Base-by-base conservation (phyloP, 2,797 vertebrate genomes). In the Pantherophis alleghaniensis region DNA sequence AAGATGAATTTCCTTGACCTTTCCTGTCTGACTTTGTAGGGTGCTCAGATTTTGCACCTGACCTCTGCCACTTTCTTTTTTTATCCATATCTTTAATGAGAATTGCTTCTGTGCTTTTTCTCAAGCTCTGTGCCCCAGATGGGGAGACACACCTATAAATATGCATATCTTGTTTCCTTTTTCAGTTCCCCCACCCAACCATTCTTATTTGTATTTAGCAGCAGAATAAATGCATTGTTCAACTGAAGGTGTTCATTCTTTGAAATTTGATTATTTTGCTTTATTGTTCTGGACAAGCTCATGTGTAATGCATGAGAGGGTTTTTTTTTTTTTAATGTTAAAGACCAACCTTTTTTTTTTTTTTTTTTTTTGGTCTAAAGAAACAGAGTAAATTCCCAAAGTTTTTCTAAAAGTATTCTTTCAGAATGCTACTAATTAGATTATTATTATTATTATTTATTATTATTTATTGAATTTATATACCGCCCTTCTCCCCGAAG, bases 361-460 rank as follows among this genome's bases (percentile, higher is more conserved):
- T 42, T 37, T 37, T 37, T 93, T 94, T 92, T 95, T 97, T 96
- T 92, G 94, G 91, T 96, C 98, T 97, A 96, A 97, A 98, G 97
- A 98, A 97, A 96, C 96, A 97, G 95, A 97, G 97, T 98, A 97
- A 97, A 97, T 95, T 97, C 97, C 93, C 0, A 79, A 55, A 88
- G 95, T 95, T 97, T 66, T 98, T 97, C 96, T 95, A 95, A 96
- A 60, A 96, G 92, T 96, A 96, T 98, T 98, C 97, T 96, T 97
- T 96, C 96, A 97, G 97, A 97, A 97, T 97, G 96, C 95, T 97
- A 97, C 97, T 98, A 97, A 98, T 98, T 98, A 98, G 97, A 98
- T 32, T 32, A 32, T 32, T 32, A 32, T 32, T 32, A 32, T 32
- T 32, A 32, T 32, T 32, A 32, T 32, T 32, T 32, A 32, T 32